Percentiles rank a stretch among this genome's conserved stretches.
Conservation (phyloP, 2,797 vertebrate species). For the Crocidura indochinensis region DNA sequence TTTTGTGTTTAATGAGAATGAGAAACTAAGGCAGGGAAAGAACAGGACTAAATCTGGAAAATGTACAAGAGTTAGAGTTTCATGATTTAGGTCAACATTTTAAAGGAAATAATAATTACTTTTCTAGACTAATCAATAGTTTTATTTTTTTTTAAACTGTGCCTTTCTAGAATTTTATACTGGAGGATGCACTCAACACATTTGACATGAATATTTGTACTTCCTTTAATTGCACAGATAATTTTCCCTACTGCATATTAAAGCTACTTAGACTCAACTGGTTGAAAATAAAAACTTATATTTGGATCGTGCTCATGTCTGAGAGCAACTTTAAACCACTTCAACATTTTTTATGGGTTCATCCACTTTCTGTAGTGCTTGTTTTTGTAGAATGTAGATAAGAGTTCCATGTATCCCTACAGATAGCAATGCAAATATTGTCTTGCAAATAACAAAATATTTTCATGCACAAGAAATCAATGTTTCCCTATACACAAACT, state of each 20-base stretch:
- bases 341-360: conserved; percentile 26
- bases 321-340: neutral
- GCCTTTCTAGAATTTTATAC: neutral
- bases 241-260: conserved; percentile 4
- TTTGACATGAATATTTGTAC: conserved; percentile 21
- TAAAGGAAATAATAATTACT: neutral
- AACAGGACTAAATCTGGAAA: neutral
- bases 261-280: neutral
- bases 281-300: conserved; percentile 19
- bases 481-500: neutral
- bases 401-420: neutral
- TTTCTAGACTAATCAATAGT: neutral
- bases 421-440: neutral
- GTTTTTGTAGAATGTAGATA: neutral
- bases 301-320: neutral
- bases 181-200: neutral
- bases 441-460: neutral
- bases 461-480: neutral
- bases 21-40: conserved; percentile 19
- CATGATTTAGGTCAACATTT: conserved; percentile 15
- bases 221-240: conserved; percentile 4
- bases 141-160: neutral
- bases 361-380: neutral
- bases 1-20: neutral
- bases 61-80: neutral